Evolutionary conservation across 2,113 vertebrate genomes (phyloP).

Genomic region (Nycticebus coucang): DNA sequence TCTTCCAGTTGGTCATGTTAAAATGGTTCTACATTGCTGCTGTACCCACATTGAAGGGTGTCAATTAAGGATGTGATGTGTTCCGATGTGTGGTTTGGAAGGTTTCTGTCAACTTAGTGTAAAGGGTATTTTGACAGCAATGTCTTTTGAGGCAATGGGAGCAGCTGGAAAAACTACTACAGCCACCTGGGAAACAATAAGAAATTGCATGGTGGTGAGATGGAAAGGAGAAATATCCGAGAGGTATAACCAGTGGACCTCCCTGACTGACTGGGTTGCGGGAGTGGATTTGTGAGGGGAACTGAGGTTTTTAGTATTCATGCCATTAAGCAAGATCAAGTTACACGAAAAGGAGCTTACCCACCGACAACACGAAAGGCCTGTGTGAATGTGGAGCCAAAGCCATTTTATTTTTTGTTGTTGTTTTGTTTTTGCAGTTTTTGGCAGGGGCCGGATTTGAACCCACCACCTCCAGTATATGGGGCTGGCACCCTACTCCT

Average conservation of each 20-base stretch:
- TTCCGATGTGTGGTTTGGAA: neutral
- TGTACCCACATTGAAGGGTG: neutral
- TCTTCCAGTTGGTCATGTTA: neutral
- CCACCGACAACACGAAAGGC: neutral
- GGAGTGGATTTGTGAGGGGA: neutral
- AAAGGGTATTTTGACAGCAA: neutral
- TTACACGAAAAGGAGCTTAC: neutral
- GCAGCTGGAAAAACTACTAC: neutral
- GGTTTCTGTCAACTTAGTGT: neutral
- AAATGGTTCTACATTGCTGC: neutral
- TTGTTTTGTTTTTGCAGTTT: too few relatives aligned
- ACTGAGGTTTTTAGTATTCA: neutral
- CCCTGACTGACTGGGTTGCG: neutral
- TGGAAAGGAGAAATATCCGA: neutral
- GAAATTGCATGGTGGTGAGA: neutral
- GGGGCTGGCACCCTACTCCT: too few relatives aligned
- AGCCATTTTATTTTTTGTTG: too few relatives aligned
- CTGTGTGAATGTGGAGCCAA: neutral
- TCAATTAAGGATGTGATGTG: neutral
- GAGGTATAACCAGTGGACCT: neutral
- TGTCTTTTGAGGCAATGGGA: neutral
- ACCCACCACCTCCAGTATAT: too few relatives aligned
- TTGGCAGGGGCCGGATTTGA: too few relatives aligned
- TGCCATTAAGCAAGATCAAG: neutral
- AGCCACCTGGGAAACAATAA: neutral